Conservation (phyloP, 2,797 vertebrate genomes). For the Arremon brunneinucha region DNA sequence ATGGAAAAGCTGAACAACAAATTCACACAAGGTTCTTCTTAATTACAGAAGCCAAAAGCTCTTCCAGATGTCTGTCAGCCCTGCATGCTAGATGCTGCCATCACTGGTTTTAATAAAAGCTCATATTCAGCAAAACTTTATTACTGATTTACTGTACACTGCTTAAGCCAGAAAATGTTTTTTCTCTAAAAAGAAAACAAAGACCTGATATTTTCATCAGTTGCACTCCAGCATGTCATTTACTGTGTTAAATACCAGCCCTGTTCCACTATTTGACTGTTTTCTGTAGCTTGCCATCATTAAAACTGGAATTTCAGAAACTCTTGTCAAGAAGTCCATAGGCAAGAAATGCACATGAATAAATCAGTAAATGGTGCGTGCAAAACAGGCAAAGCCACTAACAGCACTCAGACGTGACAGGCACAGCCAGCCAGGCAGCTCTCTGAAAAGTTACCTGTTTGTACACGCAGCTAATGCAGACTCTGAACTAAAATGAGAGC, state of each 20-base stretch:
- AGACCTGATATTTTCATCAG: slow-evolving; percentile 25
- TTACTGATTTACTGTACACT: slow-evolving; percentile 38
- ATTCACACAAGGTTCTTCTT: slow-evolving; percentile 53
- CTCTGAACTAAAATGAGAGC: not conserved
- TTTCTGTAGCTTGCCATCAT: not conserved
- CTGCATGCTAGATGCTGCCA: slow-evolving; percentile 30
- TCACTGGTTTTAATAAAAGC: slow-evolving; percentile 60
- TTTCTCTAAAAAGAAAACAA: slow-evolving; percentile 29
- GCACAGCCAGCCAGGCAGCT: not conserved
- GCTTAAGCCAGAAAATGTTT: slow-evolving; percentile 36
- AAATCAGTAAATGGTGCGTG: not conserved
- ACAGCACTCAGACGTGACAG: not conserved
- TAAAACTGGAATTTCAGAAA: not conserved
- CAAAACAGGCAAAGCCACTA: not conserved
- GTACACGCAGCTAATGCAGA: not conserved
- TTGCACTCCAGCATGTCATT: not conserved
- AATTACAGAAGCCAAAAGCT: slow-evolving; percentile 51
- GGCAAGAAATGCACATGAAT: not conserved
- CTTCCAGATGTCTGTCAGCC: slow-evolving; percentile 53
- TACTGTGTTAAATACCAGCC: not conserved
- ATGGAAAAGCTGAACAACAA: slow-evolving; percentile 56
- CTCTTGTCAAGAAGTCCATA: not conserved
- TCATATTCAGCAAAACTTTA: slow-evolving; percentile 45
- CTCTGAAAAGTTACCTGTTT: not conserved
- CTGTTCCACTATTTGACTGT: not conserved